Evolutionary conservation across 2,113 vertebrate genomes (phyloP).

Genomic region (Daphoenositta chrysoptera): DNA sequence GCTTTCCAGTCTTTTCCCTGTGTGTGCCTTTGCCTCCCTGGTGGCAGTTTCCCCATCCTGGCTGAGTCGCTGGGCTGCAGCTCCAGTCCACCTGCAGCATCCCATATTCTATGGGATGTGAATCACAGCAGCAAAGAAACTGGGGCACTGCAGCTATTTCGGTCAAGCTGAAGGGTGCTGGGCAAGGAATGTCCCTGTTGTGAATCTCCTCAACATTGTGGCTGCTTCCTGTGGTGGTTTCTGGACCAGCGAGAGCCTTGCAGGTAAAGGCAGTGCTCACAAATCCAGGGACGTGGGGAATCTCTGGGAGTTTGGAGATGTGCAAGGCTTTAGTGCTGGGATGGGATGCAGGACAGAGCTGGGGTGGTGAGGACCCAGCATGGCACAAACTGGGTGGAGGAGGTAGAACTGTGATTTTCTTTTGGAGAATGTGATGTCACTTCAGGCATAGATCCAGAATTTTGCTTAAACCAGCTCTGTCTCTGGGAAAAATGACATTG

Average conservation of each 20-base stretch:
- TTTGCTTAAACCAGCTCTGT: not conserved
- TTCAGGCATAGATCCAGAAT: conserved; percentile 24
- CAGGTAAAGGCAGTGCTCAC: not conserved
- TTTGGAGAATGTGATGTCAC: conserved; percentile 18
- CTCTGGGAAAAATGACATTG: conserved; percentile 27
- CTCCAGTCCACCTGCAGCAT: not conserved
- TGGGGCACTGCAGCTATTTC: conserved; percentile 61
- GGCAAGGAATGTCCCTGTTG: not conserved
- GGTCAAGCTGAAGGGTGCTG: not conserved
- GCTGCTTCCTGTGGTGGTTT: not conserved
- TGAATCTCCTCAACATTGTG: not conserved
- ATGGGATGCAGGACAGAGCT: not conserved
- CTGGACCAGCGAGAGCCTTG: not conserved
- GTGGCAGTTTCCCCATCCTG: not conserved
- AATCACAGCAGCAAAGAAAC: conserved; percentile 37
- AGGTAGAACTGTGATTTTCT: conserved; percentile 21
- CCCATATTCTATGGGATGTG: not conserved
- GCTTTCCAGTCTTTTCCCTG: not conserved
- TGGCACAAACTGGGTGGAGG: not conserved
- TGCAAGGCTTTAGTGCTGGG: not conserved
- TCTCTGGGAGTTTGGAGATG: not conserved
- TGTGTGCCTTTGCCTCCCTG: not conserved
- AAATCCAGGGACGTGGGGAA: not conserved
- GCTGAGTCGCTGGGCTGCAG: not conserved
- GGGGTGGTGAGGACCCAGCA: not conserved